Base-by-base conservation (phyloP, 2,888 invertebrate genomes). In the Drosophila anomalipes region DNA sequence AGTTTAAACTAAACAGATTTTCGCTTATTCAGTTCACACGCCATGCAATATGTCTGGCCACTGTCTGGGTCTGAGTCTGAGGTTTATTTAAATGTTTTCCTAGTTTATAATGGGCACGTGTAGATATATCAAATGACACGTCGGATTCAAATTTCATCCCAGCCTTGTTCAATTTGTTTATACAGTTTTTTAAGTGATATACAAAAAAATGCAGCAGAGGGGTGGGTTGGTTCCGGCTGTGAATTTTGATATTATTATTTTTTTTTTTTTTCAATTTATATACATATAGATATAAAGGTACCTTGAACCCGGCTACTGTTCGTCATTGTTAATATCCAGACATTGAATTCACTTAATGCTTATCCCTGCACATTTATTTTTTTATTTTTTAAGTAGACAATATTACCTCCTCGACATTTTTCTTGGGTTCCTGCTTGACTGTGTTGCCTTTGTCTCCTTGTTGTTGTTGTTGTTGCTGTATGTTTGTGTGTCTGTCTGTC, bases 361-460 rank as follows among this genome's bases (percentile, higher is more conserved):
- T 62, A 59, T 28, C 16, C 37, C 76, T 4, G 33, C 33, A 35
- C 60, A 28, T 70, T 59, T 60, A 30, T 51, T 63, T 59, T 33
- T 32, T 59, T 22, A 12, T 28, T 54, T 59, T 53, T 52, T 54
- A n/a, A 59, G 68, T 41, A 30, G 53, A 53, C 57, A 62, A 39
- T 26, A 52, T 65, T 62, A 70, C 52, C 77, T 70, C 35, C 47
- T 37, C 33, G 37, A 59, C 14, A 39, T 39, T 12, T 28, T 12
- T 19, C 19, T 39, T 57, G 37, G 57, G 57, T 57, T 39, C 57
- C 57, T 39, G 57, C 28, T 30, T 57, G 47, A n/a, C 67, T 33
- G 56, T 47, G 54, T 51, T 63, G 35, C 53, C 54, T 79, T 79
- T 79, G 76, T 74, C 39, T 69, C 47, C 41, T 64, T 76, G 39